Base-by-base conservation (phyloP, 2,888 invertebrate genomes). In the Rosalia funebris region DNA sequence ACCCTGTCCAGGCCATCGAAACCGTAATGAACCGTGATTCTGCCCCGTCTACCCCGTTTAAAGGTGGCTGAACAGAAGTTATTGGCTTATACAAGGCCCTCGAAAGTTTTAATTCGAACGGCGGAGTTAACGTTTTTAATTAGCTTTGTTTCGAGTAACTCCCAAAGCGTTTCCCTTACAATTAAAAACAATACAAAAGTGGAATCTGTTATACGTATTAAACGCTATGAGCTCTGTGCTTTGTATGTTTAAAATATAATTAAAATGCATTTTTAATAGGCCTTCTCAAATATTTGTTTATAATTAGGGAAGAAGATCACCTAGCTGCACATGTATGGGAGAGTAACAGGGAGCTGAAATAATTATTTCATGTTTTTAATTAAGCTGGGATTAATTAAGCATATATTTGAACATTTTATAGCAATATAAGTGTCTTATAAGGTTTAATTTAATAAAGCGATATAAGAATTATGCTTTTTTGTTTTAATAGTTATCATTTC, bases 261-360 rank as follows among this genome's bases (percentile, higher is more conserved):
- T 56, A 47, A 50, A 62, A 62, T 63, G 59, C 57, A 63, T 62
- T 60, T 63, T 66, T 64, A 60, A 60, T 60, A 57, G 62, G 54
- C 36, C 37, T 52, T 57, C 14, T 66, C 48, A 60, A 64, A 64
- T 62, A 62, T 67, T 67, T 67, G 64, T 58, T 57, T 53, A 60
- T 57, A 63, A 67, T 67, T 67, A 67, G 41, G 57, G 42, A 57
- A 45, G 52, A 52, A 41, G n/a, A n/a, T n/a, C n/a, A n/a, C n/a
- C n/a, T n/a, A n/a, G n/a, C n/a, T n/a, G n/a, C n/a, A n/a, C n/a
- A n/a, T n/a, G n/a, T n/a, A n/a, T n/a, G n/a, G n/a, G n/a, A n/a
- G n/a, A n/a, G n/a, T n/a, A n/a, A n/a, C n/a, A n/a, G n/a, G n/a
- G n/a, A n/a, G n/a, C n/a, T n/a, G n/a, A n/a, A n/a, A n/a, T n/a